Base-by-base conservation (phyloP, 2,113 vertebrate species). In the Corythaixoides concolor region DNA sequence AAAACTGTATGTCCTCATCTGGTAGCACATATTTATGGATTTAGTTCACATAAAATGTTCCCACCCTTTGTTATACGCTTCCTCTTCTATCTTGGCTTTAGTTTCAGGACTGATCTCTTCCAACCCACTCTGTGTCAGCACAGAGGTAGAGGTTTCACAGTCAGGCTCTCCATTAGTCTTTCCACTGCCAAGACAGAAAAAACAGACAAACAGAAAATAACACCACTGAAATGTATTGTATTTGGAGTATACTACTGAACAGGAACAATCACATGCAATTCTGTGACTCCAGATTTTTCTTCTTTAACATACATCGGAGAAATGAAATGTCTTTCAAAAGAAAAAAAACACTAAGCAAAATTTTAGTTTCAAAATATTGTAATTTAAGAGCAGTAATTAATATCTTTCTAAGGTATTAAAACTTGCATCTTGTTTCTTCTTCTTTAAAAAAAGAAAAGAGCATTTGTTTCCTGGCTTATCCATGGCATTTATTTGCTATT, bases 61-160 rank as follows among this genome's bases (percentile, higher is more conserved):
- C 98, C 96, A 99, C 99, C 99, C 99, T 98, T 99, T 99, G 89
- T 98, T 99, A 96, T 98, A 99, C 1, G 98, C 98, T 95, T 99
- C 99, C 96, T 99, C 99, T 96, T 99, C 98, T 66, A 99, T 98
- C 98, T 99, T 99, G 84, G 98, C 98, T 97, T 99, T 99, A 76
- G 98, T 96, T 97, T 99, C 99, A 22, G 98, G 98, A 93, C 91
- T 98, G 92, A 99, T 98, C 90, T 99, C 99, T 92, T 99, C 99
- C 53, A 97, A 63, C 84, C 97, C 98, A 95, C 97, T 97, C 8
- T 97, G 95, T 35, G 97, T 93, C 69, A 98, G 95, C 91, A 96
- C 95, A n/a, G 98, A 96, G 81, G 95, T 49, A 67, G 97, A 83
- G 33, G 91, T 73, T 81, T 99, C 98, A 91, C 96, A 97, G 82